phyloP scores from a whole-genome alignment of 1,140 invertebrate species.

The Papilio glaucus region DNA sequence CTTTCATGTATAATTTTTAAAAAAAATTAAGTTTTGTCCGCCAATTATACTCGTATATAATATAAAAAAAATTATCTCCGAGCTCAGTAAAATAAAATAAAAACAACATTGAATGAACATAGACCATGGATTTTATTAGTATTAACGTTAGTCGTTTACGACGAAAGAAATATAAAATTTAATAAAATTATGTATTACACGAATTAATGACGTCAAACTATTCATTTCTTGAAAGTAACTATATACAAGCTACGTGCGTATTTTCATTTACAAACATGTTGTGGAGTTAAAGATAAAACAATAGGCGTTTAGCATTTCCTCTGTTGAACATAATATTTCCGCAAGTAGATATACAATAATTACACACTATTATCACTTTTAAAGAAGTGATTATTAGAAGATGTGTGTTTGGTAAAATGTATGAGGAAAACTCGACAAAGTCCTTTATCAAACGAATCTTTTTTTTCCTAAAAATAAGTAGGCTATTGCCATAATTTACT shows the following conservation, averaged over 20 bases:
- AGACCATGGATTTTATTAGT: no score
- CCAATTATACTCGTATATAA: no score
- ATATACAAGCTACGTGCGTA: no score
- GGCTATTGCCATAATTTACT: no score
- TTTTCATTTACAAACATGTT: background rate
- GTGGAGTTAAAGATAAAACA: background rate
- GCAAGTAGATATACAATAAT: background rate
- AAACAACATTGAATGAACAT: background rate
- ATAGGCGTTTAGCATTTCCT: background rate
- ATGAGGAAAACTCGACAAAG: background rate
- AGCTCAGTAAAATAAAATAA: background rate
- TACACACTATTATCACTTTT: background rate
- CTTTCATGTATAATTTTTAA: no score
- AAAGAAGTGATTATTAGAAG: background rate
- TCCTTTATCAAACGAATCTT: background rate
- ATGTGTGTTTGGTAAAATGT: background rate
- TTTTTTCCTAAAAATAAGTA: no score
- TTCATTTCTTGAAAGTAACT: no score
- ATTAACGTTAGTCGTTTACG: background rate
- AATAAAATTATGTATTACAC: background rate
- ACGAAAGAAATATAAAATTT: slow-evolving; percentile 6
- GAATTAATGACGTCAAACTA: slow-evolving; percentile 5
- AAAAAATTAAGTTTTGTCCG: no score
- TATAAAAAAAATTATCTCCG: no score
- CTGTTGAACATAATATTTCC: background rate